Conservation (phyloP, 2,888 invertebrate species). For the Stenotaenia linearis region DNA sequence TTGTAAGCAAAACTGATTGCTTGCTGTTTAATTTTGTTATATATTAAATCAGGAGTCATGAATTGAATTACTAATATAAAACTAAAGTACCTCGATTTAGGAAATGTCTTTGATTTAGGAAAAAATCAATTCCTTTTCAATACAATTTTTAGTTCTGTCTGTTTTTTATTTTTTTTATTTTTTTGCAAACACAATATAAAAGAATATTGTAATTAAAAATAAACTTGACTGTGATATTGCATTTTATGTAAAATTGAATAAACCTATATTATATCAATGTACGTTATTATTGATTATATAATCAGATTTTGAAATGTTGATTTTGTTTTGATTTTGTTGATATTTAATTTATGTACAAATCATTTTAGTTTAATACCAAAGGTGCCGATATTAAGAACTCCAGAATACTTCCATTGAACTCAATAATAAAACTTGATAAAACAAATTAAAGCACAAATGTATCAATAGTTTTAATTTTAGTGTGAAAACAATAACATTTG, state of each 20-base stretch:
- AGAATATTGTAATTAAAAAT: neutral
- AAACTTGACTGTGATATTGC: neutral
- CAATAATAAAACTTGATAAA: neutral
- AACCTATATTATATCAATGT: neutral
- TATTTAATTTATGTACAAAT: neutral
- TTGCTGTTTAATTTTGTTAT: neutral
- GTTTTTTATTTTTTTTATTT: neutral
- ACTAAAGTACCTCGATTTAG: neutral
- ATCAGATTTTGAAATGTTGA: neutral
- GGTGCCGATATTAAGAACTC: neutral
- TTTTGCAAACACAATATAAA: too few species aligned
- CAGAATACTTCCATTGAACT: neutral
- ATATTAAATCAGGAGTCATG: neutral
- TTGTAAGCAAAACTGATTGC: neutral
- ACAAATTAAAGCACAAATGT: neutral
- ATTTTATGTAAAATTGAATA: neutral
- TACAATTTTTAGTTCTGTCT: neutral
- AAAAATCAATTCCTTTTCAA: too few species aligned
- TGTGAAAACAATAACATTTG: neutral
- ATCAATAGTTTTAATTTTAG: neutral
- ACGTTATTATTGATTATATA: neutral
- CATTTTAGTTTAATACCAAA: neutral
- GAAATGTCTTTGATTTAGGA: too few species aligned
- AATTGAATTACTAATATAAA: neutral
- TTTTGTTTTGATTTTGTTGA: neutral